Base-by-base conservation (phyloP, 2,113 vertebrate genomes). In the Numenius arquata region DNA sequence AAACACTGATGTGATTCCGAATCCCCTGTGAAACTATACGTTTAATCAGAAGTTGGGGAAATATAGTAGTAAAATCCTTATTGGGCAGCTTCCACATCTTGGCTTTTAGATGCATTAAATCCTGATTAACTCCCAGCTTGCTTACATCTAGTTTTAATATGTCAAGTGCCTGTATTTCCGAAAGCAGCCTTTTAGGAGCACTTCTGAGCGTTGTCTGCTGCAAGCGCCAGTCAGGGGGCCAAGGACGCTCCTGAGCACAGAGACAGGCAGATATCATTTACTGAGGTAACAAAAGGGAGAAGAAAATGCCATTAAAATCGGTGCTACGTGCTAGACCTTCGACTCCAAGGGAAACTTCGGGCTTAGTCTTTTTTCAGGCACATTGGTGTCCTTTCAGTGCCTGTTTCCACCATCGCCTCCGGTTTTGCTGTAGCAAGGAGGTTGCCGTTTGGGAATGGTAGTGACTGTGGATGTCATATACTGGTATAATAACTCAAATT, bases 1-100 rank as follows among this genome's bases (percentile, higher is more conserved):
- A 86, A 94, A 84, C 29, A 52, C 15, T 63, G 61, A 50, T 90
- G 43, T 68, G 77, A 71, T 92, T 90, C 72, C 78, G 85, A 95
- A 90, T 90, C 71, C 50, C 36, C 34, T 15, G 36, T 77, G 89
- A 97, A 96, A 77, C 85, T 70, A 40, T 89, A 82, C 80, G 53
- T 91, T 93, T 93, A 96, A 52, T 95, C 65, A 53, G 76, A 95
- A 96, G 68, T 83, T 88, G 59, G 41, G 38, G 59, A 95, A 92
- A 68, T 70, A 61, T 26, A 53, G 58, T 11, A 85, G 59, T 91
- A 55, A 90, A 83, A 67, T 92, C 56, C 70, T 86, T 83, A 75
- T 61, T 58, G 17, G 47, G 68, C 59, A 58, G 23, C 67, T 81
- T 87, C 68, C 63, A 32, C 27, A 20, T 63, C 58, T 73, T n/a